Base-by-base conservation (phyloP, 2,797 vertebrate genomes). In the Synaphobranchus kaupii region DNA sequence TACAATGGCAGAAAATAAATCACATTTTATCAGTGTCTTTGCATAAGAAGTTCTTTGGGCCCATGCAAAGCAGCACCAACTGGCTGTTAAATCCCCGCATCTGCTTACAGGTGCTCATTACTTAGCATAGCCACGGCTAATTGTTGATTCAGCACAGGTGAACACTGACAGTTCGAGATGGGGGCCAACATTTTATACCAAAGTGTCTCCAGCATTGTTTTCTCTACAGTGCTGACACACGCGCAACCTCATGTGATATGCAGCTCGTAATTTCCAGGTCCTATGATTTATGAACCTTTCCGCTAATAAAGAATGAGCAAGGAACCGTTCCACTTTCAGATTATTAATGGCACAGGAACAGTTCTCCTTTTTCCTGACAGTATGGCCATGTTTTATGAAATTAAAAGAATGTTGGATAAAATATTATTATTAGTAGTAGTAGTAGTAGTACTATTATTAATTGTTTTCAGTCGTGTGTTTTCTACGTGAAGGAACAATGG, bases 221-320 rank as follows among this genome's bases (percentile, higher is more conserved):
- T 47, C 85, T 85, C 80, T 52, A 82, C 89, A 88, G 83, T 88
- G 88, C 91, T 92, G 91, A 92, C 91, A 90, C 83, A 86, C 87
- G 86, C 50, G 84, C 83, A 60, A 90, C 88, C 90, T 91, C 90
- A 90, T 81, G 91, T 85, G 86, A 48, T 48, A 50, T 91, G 88
- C 87, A 92, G 90, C 90, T 92, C 90, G 94, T 94, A 86, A 91
- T 92, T 92, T 89, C 86, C 78, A 73, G 81, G 86, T 85, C 87
- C 87, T 81, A 25, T 93, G 92, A 95, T 93, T 93, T 92, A 93
- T 92, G 50, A 89, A 88, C 86, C 86, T 81, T 90, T 93, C 89
- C 86, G 88, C 93, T 92, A 92, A 92, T 93, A 92, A 93, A 94
- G 88, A 93, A 92, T 89, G 91, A 93, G 90, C 91, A 91, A 92